Conservation (phyloP, 2,113 vertebrate genomes). For the Cephalopterus ornatus region DNA sequence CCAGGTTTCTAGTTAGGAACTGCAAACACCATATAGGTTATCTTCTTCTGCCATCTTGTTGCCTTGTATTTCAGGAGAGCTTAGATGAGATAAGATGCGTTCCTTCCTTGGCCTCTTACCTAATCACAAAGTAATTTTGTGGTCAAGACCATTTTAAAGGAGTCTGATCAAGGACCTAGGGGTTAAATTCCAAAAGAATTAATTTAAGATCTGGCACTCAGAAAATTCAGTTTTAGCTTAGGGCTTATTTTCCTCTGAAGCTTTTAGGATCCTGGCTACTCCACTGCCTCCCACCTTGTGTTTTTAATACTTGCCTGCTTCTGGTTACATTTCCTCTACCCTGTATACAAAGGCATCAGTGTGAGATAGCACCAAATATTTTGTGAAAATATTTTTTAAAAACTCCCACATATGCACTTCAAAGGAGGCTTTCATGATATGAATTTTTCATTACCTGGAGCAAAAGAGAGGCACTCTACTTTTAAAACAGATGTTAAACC, state of each 20-base stretch:
- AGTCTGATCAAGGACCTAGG: background rate
- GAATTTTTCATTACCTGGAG: constrained; percentile 12
- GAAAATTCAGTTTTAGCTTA: background rate
- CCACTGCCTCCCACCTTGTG: background rate
- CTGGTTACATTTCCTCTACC: background rate
- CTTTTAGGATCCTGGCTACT: background rate
- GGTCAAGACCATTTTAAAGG: background rate
- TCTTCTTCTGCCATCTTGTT: background rate
- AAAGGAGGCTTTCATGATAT: background rate
- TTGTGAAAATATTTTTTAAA: background rate
- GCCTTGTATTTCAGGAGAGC: background rate
- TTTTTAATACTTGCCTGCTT: background rate
- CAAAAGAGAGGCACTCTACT: background rate
- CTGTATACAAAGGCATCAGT: background rate
- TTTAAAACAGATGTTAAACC: background rate
- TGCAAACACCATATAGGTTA: background rate
- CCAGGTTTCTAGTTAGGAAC: background rate
- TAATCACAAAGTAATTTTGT: background rate
- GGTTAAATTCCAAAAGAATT: background rate
- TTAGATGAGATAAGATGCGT: background rate
- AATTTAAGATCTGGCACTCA: background rate
- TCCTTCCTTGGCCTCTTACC: background rate
- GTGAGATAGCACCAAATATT: constrained; percentile 6
- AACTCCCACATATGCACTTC: background rate
- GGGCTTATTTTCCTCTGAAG: background rate